Evolutionary conservation across 2,888 invertebrate species (phyloP), one percentile per base, ranked within the genome.

Genomic region (Hypselothyrea guttata): DNA sequence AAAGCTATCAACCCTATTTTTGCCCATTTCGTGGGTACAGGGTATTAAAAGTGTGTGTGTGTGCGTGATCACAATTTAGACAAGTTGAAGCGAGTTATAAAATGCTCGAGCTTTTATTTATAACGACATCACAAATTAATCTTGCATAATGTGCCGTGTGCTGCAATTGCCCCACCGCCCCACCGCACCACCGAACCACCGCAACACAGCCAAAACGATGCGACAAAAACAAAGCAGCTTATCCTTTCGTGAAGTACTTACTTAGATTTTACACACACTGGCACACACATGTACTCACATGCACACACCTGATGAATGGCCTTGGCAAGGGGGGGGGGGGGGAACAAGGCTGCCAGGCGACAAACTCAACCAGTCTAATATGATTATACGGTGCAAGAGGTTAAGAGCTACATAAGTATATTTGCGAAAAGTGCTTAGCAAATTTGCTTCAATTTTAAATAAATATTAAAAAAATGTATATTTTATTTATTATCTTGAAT

Each of bases 81-180:
- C 63, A 63, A 53, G 49, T 60, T 63, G 48, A 58, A 55, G 44
- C 66, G 55, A 54, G 78, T 57, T 78, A 71, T 74, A 71, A 84
- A 84, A 78, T 78, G 71, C 65, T 68, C 56, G 46, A 53, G 71
- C 81, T 75, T 71, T 85, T 81, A 75, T 85, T 84, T 81, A 84
- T 86, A 75, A 75, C 76, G 76, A 79, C 81, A 73, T 84, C 77
- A 75, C 62, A 79, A 79, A 81, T 81, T 83, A 81, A 81, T 81
- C 84, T 81, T 75, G 77, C 67, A 83, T 84, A 72, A 81, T 84
- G 81, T 83, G 65, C 63, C 46, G 64, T 60, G 61, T 59, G 76
- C 57, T 60, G 73, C 68, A 55, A 45, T n/a, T 48, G 30, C 47
- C 3, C 15, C 12, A 8, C 22, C 31, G 18, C 11, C 13, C 9